Evolutionary conservation across 2,888 invertebrate species (phyloP).

Genomic region (Nebria salina): DNA sequence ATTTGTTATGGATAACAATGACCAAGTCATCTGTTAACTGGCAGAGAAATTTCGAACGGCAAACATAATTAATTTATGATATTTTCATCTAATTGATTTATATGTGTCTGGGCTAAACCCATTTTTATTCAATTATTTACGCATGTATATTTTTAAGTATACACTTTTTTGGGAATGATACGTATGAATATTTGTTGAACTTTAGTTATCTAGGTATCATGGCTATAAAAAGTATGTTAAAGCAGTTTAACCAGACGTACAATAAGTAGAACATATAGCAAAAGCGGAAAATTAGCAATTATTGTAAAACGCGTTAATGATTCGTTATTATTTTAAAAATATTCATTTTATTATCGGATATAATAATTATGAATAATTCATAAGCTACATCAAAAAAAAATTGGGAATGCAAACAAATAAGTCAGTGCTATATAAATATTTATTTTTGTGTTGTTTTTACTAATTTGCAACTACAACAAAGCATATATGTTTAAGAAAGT

Average conservation of each 20-base stretch:
- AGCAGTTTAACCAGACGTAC: background rate
- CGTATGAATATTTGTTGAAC: too few species aligned
- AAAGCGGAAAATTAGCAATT: background rate
- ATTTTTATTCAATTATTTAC: background rate
- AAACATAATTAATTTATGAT: background rate
- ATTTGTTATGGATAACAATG: constrained; percentile 13
- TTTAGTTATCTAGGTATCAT: background rate
- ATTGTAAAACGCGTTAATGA: background rate
- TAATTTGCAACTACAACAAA: too few species aligned
- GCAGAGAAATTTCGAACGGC: background rate
- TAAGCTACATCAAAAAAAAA: too few species aligned
- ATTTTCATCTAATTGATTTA: background rate
- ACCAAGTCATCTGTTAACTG: constrained; percentile 9
- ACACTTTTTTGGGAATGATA: background rate
- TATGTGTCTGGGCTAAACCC: background rate
- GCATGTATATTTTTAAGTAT: background rate
- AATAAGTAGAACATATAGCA: too few species aligned
- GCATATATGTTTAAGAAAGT: too few species aligned
- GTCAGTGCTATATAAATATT: background rate
- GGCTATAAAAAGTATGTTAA: background rate
- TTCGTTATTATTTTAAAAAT: background rate
- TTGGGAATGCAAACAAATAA: background rate
- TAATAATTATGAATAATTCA: too few species aligned
- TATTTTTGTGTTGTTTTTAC: too few species aligned
- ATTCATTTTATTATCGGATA: background rate